phyloP scores from a whole-genome alignment of 2,888 invertebrate genomes.

The Eudasyphora cyanicolor region DNA sequence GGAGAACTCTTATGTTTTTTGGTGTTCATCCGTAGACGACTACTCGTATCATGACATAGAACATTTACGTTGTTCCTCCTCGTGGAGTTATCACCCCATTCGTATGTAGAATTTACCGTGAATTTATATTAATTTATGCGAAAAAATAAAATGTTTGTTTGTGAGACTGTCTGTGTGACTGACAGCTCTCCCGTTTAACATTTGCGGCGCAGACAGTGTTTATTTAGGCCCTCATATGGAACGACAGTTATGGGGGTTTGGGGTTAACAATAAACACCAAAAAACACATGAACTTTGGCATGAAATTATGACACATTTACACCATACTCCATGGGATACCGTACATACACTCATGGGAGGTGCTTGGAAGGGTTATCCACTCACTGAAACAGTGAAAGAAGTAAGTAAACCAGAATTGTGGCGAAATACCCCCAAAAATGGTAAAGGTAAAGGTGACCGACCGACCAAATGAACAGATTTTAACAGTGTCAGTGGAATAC shows the following conservation, averaged over 20 bases:
- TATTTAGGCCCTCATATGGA: constrained; percentile 54
- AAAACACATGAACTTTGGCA: constrained; percentile 32
- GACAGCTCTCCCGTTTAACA: no score
- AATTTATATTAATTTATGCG: constrained; percentile 54
- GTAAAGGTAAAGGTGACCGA: no score
- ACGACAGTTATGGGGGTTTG: constrained; percentile 53
- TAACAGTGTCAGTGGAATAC: no score
- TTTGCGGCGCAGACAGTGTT: no score
- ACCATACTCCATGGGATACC: background rate
- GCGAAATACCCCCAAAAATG: no score
- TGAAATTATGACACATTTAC: constrained; percentile 38
- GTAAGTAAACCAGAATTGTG: no score
- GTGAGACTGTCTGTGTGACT: background rate
- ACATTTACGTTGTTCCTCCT: constrained; percentile 24
- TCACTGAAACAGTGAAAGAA: no score
- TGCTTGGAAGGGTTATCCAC: no score
- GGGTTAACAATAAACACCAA: constrained; percentile 26
- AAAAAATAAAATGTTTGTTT: constrained; percentile 2
- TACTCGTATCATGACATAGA: background rate
- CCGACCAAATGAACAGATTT: no score
- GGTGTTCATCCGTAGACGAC: background rate
- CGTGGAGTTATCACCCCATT: no score
- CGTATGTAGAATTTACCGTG: background rate
- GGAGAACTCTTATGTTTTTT: background rate
- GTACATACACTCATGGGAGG: no score